Evolutionary conservation across 2,113 vertebrate species (phyloP), one percentile per base, ranked within the genome.

Genomic region (Cinclus cinclus): DNA sequence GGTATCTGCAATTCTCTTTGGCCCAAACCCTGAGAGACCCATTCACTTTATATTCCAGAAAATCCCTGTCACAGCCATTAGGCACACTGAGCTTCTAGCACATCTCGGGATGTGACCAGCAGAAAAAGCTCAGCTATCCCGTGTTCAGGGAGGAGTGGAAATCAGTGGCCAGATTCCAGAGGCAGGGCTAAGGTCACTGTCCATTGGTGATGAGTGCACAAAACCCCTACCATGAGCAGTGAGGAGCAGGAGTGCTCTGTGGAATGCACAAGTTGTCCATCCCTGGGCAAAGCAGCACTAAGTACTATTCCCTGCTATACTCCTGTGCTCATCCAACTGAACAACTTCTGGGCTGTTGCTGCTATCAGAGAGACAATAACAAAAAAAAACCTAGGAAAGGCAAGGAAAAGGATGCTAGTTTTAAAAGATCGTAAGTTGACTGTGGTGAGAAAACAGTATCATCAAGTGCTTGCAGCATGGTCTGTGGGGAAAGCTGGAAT

Each of bases 221-320:
- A 50, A 79, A 55, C 28, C 47, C 33, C 50, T 47, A 24, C 56
- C 30, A 20, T 33, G 15, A 13, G 15, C 31, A 58, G 77, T 0
- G 0, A 70, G 81, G 53, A 78, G 28, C 0, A 0, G 63, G 49
- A 87, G 13, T 0, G 55, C n/a, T 78, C 75, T 2, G 8, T 9
- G 20, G 13, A 13, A 59, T 2, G 30, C n/a, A 19, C 0, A 2
- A 30, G 14, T 7, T 37, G 30, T 14, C 68, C 46, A 23, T 17
- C 50, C 42, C 31, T 37, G 19, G 37, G 59, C 0, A 6, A 52
- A 79, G 68, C 6, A 59, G 53, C 46, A 56, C 67, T n/a, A 44
- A 88, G 71, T 13, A 1, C 18, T 9, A 5, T 28, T 44, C 52
- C 17, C 56, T 52, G 56, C 42, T 27, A 3, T n/a, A 11, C 15